Base-by-base conservation (phyloP, 2,113 vertebrate species). In the Cariama cristata region DNA sequence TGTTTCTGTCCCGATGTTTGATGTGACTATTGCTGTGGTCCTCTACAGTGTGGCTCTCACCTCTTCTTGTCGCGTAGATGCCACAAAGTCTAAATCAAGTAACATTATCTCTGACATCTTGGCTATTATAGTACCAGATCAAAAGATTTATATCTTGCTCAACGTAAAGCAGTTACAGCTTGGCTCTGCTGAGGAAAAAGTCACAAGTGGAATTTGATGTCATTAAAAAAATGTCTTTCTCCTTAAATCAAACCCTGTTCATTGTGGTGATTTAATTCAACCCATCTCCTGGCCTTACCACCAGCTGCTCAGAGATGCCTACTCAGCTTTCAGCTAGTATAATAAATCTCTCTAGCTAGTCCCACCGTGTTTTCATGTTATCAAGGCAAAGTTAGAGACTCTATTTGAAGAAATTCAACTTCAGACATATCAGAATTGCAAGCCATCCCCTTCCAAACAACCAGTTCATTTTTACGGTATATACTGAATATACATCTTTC, bases 301-400 rank as follows among this genome's bases (percentile, higher is more conserved):
- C 86, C 60, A 84, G 88, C 83, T 81, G 94, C 55, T 91, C 82
- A 90, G 86, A 74, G 94, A 93, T 93, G 86, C 64, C 79, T 93
- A 79, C 72, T 96, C 88, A 86, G 79, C 72, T 93, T 94, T 95
- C 81, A 89, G 58, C 22, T 62, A 86, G 79, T 47, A 73, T 92
- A 96, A 95, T 67, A 77, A 80, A 93, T 79, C 79, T 64, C 66
- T 63, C 21, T 49, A 84, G 38, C 76, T 84, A 91, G 73, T 87
- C 68, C 52, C 72, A 94, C 60, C 64, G 60, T 21, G 30, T 80
- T 92, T 90, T 86, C 44, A 80, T 71, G 56, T 32, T 93, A 71
- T 71, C 52, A 49, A 96, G 56, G 64, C 49, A 96, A 95, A 97
- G 95, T 68, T 32, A 92, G 64, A 52, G 52, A 71, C 6, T 71